Evolutionary conservation across 2,113 vertebrate species (phyloP), one percentile per base, ranked within the genome.

Genomic region (Gobius niger): DNA sequence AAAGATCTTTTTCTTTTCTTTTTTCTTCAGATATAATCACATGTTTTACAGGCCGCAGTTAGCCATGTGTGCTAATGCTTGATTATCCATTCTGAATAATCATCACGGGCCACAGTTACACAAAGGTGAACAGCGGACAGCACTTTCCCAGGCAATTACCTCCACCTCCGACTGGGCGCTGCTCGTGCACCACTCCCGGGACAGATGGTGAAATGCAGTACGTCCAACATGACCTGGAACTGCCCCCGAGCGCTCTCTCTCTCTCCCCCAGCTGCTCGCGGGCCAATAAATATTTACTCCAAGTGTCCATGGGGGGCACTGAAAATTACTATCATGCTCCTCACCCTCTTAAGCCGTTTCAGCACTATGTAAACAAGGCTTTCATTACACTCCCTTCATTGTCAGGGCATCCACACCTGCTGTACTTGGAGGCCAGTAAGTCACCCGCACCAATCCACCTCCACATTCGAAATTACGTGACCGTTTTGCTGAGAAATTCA

Each of bases 71-170:
- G 52, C 59, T 74, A 62, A 42, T 40, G 51, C 67, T 52, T 81
- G 62, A 76, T 82, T 69, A 78, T 70, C 40, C 61, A 72, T 75
- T 63, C 63, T 68, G 51, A 64, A 62, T 75, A 72, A 53, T 78
- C 53, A 78, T 77, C 62, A 72, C 59, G 6, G 18, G 40, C 13
- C 53, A 49, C n/a, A 46, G 49, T 12, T 69, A 53, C 63, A 76
- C 59, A 67, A 60, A 75, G 51, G 54, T 59, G 40, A 78, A 42
- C 14, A 53, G 14, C 52, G 57, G 61, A 51, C 40, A 62, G 47
- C 12, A 49, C 65, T 65, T 78, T 71, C 57, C 41, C 1, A 3
- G 62, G 62, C 64, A 74, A 72, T 78, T 72, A 51, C 52, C 19
- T 56, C 53, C n/a, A 16, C 34, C 63, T 60, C 50, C 44, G 9